Base-by-base conservation (phyloP, 2,113 vertebrate species). In the Chrysochloris asiatica region DNA sequence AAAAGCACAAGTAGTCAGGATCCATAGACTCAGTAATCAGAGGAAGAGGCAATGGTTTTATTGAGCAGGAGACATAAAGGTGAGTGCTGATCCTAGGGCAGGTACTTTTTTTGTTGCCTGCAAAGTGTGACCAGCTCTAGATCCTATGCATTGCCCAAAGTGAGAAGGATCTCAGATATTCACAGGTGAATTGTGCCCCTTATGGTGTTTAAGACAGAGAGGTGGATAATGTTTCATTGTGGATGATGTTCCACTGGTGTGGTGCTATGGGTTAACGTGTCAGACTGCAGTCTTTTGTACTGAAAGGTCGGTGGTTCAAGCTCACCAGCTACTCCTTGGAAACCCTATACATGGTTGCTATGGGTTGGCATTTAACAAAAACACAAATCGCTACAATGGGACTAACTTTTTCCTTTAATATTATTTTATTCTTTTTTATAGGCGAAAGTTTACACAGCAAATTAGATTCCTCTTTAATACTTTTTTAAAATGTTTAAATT, bases 121-220 rank as follows among this genome's bases (percentile, higher is more conserved):
- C 89, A 95, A 91, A 63, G 52, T 77, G 21, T 92, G 83, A 94
- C 36, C 71, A 84, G 76, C 65, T 86, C 65, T 81, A 86, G 65
- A 81, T 86, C 41, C 89, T 77, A 94, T 65, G 54, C 81, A 54
- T 88, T 83, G 93, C 95, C 78, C 43, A 84, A 80, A 90, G 61
- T 88, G 79, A 88, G 77, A 92, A 90, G 54, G 69, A 83, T 93
- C 88, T 92, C 75, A 83, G 22, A 75, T 30, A 79, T 47, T 13
- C 17, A 1, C 21, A 65, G 59, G 4, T 91, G 85, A 95, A 56
- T 0, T 0, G 17, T 77, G 21, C 21, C 76, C 48, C 45, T 30
- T 87, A 67, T 59, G 48, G 56, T 82, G 47, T 45, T 9, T n/a
- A 69, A 76, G 87, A 88, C 45, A 88, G 19, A 90, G 19, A 36